Base-by-base conservation (phyloP, 2,797 vertebrate species). In the Picus viridis region DNA sequence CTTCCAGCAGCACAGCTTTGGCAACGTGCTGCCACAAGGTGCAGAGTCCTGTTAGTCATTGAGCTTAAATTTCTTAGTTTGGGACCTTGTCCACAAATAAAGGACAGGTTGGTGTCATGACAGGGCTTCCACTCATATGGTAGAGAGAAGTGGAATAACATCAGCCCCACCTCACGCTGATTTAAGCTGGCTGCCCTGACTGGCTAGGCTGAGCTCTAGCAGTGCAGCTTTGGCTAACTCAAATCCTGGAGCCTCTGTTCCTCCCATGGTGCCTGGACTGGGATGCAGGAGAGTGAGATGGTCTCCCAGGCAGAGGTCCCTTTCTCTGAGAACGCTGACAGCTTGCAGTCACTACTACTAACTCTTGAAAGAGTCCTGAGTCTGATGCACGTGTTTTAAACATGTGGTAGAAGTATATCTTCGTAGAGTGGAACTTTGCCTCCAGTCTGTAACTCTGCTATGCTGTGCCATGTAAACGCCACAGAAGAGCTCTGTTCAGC, bases 61-160 rank as follows among this genome's bases (percentile, higher is more conserved):
- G 45, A 72, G 88, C 67, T 89, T 1, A 1, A 12, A 16, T 57
- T 62, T 34, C 39, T 34, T 41, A 15, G 24, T 58, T 27, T 57
- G 54, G 56, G 68, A 58, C 24, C 29, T 63, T 43, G 12, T 24
- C 36, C 53, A 6, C 1, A 2, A 47, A 49, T 27, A 13, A 68
- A 76, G 6, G 22, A 11, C 0, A 0, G 10, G 2, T 4, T 20
- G 53, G 4, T 67, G 27, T 78, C 18, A 41, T 18, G 23, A 9
- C n/a, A 32, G 23, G 9, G 19, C 43, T 68, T 30, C 36, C 36
- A 2, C 68, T 24, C 5, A 10, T 9, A 3, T 26, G 45, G 29
- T 12, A 9, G 47, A n/a, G 39, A n/a, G 65, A 39, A 86, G 34
- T n/a, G 53, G 49, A 30, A 6, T 47, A 26, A 19, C 4, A 7